A percentile compares a stretch with the other conserved stretches of the same genome.
Evolutionary conservation across 2,113 vertebrate genomes (phyloP).

Genomic region (Microcebus murinus): DNA sequence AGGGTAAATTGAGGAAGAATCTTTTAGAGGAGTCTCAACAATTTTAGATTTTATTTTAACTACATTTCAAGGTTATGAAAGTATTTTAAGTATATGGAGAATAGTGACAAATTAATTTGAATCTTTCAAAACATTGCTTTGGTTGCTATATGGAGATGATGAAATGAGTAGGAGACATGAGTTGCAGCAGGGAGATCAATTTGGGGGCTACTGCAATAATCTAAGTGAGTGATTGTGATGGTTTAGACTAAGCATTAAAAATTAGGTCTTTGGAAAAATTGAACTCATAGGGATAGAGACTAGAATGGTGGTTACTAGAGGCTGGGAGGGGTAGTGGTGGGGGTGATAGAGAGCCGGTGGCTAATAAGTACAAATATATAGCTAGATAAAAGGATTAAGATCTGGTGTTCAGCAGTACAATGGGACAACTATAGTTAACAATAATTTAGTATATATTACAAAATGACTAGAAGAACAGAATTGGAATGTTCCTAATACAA

Average conservation of each 20-base stretch:
- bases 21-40: not conserved
- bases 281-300: not conserved
- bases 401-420: not conserved
- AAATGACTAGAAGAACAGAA: not conserved
- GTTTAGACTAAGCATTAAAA: not conserved
- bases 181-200: not conserved
- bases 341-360: not conserved
- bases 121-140: not conserved
- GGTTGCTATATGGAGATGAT: not conserved
- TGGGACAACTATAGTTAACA: not conserved
- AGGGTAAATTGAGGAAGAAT: not conserved
- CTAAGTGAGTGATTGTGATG: not conserved
- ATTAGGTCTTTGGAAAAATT: not conserved
- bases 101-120: not conserved
- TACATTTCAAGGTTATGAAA: not conserved
- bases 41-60: not conserved
- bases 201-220: not conserved
- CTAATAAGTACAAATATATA: not conserved
- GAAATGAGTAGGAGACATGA: rapidly evolving
- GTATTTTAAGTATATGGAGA: not conserved
- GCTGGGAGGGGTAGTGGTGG: not conserved
- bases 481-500: not conserved
- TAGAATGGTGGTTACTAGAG: not conserved
- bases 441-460: not conserved
- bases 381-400: not conserved